phyloP scores from a whole-genome alignment of 1,140 invertebrate species.

The Hyles euphorbiae region DNA sequence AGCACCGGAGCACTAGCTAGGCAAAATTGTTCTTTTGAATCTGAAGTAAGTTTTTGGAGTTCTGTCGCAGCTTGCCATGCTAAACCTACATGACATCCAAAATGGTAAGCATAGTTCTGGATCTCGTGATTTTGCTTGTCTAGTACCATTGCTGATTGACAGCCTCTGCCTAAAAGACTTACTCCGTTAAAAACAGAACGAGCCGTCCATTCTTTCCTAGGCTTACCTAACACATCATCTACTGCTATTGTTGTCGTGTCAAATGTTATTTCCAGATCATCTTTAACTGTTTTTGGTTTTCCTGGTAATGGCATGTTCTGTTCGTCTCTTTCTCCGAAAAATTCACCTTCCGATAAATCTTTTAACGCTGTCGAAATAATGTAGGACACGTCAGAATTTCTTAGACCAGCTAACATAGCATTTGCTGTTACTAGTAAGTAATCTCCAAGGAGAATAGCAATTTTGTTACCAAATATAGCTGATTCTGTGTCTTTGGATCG shows the following conservation, averaged over 20 bases:
- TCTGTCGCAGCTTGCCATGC: constrained; percentile 87
- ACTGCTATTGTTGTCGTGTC: constrained; percentile 54
- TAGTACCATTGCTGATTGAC: constrained; percentile 87
- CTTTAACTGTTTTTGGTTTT: constrained; percentile 59
- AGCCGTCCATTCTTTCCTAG: constrained; percentile 88
- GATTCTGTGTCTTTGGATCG: constrained; percentile 64
- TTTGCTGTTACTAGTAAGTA: constrained; percentile 91
- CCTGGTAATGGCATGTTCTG: constrained; percentile 87
- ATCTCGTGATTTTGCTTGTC: constrained; percentile 81
- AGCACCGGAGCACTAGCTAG: constrained; percentile 87
- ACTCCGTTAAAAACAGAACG: constrained; percentile 85
- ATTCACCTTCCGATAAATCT: constrained; percentile 90
- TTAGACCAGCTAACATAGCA: constrained; percentile 84
- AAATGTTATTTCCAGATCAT: constrained; percentile 49
- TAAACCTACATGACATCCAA: constrained; percentile 89
- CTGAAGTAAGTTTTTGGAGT: constrained; percentile 63
- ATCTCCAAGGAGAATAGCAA: constrained; percentile 91
- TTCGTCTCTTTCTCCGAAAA: constrained; percentile 85
- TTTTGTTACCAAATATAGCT: constrained; percentile 89
- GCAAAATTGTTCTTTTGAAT: constrained; percentile 76
- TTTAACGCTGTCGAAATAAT: constrained; percentile 87
- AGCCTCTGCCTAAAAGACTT: constrained; percentile 87
- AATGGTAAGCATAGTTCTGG: constrained; percentile 84
- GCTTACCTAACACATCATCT: constrained; percentile 77
- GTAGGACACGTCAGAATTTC: constrained; percentile 85